Evolutionary conservation across 2,113 vertebrate genomes (phyloP).

Genomic region (Paratilapia polleni): DNA sequence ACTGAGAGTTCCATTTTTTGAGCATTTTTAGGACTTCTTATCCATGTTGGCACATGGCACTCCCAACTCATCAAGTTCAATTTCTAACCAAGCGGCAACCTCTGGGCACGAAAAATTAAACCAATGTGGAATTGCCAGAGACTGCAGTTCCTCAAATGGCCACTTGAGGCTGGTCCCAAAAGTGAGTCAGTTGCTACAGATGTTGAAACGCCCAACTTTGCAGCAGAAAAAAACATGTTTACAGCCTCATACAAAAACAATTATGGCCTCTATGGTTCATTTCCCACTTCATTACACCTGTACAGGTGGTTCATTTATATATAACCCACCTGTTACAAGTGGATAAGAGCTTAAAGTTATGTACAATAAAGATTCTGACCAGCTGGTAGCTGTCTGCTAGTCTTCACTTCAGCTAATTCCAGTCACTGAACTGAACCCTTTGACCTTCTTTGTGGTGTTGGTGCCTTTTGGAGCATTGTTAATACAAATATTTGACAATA

Average conservation of each 20-base stretch:
- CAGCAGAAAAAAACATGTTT: neutral
- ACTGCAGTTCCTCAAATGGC: neutral
- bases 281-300: neutral
- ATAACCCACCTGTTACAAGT: neutral
- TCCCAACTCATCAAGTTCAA: neutral
- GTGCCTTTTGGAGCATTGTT: neutral
- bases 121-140: neutral
- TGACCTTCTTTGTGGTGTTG: neutral
- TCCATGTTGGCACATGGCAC: no score
- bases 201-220: neutral
- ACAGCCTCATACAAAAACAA: neutral
- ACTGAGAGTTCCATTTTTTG: neutral
- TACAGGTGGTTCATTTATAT: neutral
- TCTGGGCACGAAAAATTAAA: neutral
- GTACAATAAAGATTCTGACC: neutral
- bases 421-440: neutral
- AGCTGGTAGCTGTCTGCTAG: neutral
- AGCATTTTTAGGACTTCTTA: no score
- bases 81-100: neutral
- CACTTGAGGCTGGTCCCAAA: neutral
- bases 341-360: neutral
- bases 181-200: neutral
- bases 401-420: neutral
- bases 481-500: slow-evolving; percentile 2
- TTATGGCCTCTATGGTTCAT: neutral